A percentile compares a stretch with the other conserved stretches of the same genome.
These are phyloP conservation scores for Rhinophrynus dorsalis DNA, from an alignment of 2,797 vertebrate species.

Conservation along the genomic window DNA sequence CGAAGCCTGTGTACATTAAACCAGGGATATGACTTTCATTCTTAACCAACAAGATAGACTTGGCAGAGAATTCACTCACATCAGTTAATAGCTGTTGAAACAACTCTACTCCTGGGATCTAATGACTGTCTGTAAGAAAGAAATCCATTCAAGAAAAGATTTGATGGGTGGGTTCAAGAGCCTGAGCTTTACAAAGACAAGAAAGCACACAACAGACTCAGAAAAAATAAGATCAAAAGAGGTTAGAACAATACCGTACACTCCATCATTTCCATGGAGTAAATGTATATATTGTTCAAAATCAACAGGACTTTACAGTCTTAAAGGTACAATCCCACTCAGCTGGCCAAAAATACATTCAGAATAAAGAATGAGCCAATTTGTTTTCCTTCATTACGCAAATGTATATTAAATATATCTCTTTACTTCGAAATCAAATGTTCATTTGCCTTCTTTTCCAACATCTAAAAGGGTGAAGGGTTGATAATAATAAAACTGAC, in stretches of 20 bases:
- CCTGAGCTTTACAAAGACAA: slow-evolving; percentile 4
- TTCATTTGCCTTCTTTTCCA: no score
- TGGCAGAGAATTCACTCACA: not conserved
- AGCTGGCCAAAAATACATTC: not conserved
- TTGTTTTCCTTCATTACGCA: no score
- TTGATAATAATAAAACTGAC: no score
- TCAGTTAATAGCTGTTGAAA: slow-evolving; percentile 13
- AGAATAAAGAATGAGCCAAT: no score
- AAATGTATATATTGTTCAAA: not conserved
- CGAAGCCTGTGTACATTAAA: no score
- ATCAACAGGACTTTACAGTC: not conserved
- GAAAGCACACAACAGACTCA: not conserved
- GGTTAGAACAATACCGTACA: slow-evolving; percentile 1
- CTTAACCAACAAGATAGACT: no score
- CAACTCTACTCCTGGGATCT: not conserved
- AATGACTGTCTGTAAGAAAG: slow-evolving; percentile 6
- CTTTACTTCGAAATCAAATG: no score
- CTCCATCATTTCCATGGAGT: not conserved
- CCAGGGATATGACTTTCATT: no score
- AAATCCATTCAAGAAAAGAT: not conserved
- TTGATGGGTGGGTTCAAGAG: slow-evolving; percentile 2
- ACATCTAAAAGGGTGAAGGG: no score
- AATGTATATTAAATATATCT: no score
- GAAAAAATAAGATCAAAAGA: slow-evolving; percentile 13
- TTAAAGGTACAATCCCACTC: not conserved